These are phyloP conservation scores for Lobophora halterata DNA, from an alignment of 2,888 invertebrate genomes.

Conservation along the genomic window DNA sequence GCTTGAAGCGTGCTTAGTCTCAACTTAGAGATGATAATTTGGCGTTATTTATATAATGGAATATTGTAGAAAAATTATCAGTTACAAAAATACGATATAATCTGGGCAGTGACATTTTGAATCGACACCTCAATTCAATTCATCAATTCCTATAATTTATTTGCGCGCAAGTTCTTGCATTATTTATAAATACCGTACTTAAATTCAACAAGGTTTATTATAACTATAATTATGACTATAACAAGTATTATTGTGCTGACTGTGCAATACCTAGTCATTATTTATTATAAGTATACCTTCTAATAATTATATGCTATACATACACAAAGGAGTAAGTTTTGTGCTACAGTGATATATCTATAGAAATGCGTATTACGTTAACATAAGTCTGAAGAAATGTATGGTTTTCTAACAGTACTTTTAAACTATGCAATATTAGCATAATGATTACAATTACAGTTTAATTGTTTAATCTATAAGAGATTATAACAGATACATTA, in stretches of 20 bases:
- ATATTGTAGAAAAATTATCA: slow-evolving; percentile 38
- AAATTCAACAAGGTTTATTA: slow-evolving; percentile 37
- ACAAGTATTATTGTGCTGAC: slow-evolving; percentile 57
- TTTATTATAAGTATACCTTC: too few species aligned
- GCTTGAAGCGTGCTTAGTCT: slow-evolving; percentile 52
- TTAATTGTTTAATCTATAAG: slow-evolving; percentile 15
- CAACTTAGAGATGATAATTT: slow-evolving; percentile 50
- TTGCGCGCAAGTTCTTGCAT: slow-evolving; percentile 45
- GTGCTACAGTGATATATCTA: slow-evolving; percentile 48
- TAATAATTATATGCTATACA: slow-evolving; percentile 49
- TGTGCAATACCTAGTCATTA: slow-evolving; percentile 51
- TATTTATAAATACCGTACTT: slow-evolving; percentile 17
- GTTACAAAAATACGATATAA: slow-evolving; percentile 53
- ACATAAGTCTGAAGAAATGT: slow-evolving; percentile 10
- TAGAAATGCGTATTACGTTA: slow-evolving; percentile 10
- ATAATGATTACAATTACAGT: slow-evolving; percentile 11
- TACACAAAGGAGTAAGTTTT: slow-evolving; percentile 43
- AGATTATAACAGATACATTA: slow-evolving; percentile 8
- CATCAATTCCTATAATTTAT: slow-evolving; percentile 54
- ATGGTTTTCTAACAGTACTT: slow-evolving; percentile 14
- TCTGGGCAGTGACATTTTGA: slow-evolving; percentile 56
- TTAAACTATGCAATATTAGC: slow-evolving; percentile 20
- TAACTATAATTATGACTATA: slow-evolving; percentile 43
- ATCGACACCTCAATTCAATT: slow-evolving; percentile 40
- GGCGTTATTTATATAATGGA: slow-evolving; percentile 47